Conservation (phyloP, 2,113 vertebrate genomes). For the Arizona elegans region DNA sequence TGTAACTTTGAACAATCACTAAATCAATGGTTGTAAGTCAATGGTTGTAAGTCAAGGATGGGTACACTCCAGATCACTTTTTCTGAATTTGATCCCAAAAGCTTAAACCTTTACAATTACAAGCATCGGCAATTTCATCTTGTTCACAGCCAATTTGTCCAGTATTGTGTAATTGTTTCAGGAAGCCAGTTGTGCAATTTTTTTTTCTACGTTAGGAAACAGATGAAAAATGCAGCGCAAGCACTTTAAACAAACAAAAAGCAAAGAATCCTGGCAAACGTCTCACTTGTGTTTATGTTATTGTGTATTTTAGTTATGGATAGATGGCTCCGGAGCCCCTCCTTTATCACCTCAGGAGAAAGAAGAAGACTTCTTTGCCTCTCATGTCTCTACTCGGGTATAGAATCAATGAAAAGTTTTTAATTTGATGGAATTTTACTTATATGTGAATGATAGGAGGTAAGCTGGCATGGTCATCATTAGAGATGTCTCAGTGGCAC, state of each 20-base stretch:
- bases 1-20: neutral
- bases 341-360: slow-evolving; percentile 76
- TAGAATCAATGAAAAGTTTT: neutral
- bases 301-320: slow-evolving; percentile 80
- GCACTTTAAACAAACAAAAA: neutral
- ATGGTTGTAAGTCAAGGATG: no score
- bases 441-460: neutral
- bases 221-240: neutral
- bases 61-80: neutral
- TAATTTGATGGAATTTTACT: neutral
- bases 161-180: neutral
- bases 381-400: slow-evolving; percentile 73
- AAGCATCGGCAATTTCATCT: neutral
- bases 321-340: slow-evolving; percentile 75
- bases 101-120: neutral
- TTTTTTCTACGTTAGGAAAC: neutral
- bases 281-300: neutral
- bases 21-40: neutral
- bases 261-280: neutral
- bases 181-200: neutral
- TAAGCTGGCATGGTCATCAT: neutral
- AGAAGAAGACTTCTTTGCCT: slow-evolving; percentile 90
- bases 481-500: neutral
- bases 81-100: neutral
- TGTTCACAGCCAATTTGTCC: neutral